Conservation (phyloP, 1,140 invertebrate species). For the Penaeus indicus region DNA sequence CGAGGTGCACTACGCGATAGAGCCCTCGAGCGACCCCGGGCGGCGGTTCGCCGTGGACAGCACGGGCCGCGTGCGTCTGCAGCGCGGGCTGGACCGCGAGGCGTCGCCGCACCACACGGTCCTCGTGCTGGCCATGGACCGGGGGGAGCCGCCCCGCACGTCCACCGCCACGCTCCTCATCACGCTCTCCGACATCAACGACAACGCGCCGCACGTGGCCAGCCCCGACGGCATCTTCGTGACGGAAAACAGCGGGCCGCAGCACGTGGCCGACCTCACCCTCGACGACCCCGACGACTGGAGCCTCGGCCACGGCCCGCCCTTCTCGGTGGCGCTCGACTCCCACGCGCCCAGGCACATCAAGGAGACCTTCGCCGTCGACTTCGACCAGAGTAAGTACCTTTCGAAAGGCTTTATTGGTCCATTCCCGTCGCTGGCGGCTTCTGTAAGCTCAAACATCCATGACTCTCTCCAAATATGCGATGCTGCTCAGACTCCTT, state of each 20-base stretch:
- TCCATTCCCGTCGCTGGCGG: too few species aligned
- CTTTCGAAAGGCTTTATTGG: too few species aligned
- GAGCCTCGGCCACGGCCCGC: slow-evolving; percentile 61
- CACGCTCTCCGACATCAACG: slow-evolving; percentile 90
- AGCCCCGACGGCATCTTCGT: slow-evolving; percentile 12
- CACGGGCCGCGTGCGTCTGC: slow-evolving; percentile 84
- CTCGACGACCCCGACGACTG: slow-evolving; percentile 65
- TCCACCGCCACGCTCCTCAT: slow-evolving; percentile 84
- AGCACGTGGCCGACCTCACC: slow-evolving; percentile 38
- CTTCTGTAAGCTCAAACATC: too few species aligned
- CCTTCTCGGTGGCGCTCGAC: slow-evolving; percentile 54
- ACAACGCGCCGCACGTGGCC: slow-evolving; percentile 80
- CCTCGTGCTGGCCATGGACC: slow-evolving; percentile 88
- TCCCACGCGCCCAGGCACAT: slow-evolving; percentile 9
- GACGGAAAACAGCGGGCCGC: slow-evolving; percentile 51
- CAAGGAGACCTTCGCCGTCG: slow-evolving; percentile 42
- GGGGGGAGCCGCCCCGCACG: slow-evolving; percentile 82
- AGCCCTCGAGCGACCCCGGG: slow-evolving; percentile 82
- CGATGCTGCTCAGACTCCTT: too few species aligned
- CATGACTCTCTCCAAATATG: too few species aligned
- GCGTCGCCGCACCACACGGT: slow-evolving; percentile 84
- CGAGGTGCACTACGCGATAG: slow-evolving; percentile 84
- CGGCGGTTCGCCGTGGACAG: slow-evolving; percentile 83
- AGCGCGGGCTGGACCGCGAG: slow-evolving; percentile 89
- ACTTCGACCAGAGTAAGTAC: slow-evolving; percentile 55